phyloP scores from a whole-genome alignment of 2,888 invertebrate genomes.

The Hermaeophaga mercurialis region DNA sequence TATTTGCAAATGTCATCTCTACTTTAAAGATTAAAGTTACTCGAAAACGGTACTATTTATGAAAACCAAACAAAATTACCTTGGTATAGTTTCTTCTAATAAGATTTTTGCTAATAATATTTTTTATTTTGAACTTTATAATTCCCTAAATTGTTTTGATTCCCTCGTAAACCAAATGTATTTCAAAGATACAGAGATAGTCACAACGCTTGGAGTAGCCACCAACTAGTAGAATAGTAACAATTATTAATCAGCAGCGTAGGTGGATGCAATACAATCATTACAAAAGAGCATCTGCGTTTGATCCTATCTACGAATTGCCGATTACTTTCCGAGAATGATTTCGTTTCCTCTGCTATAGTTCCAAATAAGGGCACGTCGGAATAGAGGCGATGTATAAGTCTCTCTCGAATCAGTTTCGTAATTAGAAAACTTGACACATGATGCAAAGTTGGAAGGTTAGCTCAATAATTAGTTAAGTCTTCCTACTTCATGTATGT shows the following conservation, averaged over 20 bases:
- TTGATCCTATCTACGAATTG: slow-evolving; percentile 26
- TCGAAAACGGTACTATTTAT: too few relatives aligned
- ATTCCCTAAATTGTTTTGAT: neutral
- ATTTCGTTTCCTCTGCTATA: slow-evolving; percentile 8
- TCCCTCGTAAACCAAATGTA: slow-evolving; percentile 13
- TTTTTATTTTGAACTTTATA: neutral
- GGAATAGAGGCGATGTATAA: neutral
- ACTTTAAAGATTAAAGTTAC: too few relatives aligned
- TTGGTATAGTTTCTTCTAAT: neutral
- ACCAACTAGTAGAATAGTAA: slow-evolving; percentile 27
- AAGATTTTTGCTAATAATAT: neutral
- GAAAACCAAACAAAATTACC: too few relatives aligned
- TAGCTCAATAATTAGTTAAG: too few relatives aligned
- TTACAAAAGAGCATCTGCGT: slow-evolving; percentile 25
- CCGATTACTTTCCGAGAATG: slow-evolving; percentile 15
- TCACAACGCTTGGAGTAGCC: slow-evolving; percentile 11
- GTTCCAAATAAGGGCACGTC: slow-evolving; percentile 17
- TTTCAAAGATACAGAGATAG: slow-evolving; percentile 21
- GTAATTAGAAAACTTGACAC: neutral
- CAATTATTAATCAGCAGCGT: slow-evolving; percentile 30
- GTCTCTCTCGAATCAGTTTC: neutral
- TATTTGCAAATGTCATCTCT: too few relatives aligned
- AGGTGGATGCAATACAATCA: slow-evolving; percentile 30
- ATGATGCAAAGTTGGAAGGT: neutral
- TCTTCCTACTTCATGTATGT: too few relatives aligned